phyloP scores from a whole-genome alignment of 2,888 invertebrate species.

The Adelognathus sp. region DNA sequence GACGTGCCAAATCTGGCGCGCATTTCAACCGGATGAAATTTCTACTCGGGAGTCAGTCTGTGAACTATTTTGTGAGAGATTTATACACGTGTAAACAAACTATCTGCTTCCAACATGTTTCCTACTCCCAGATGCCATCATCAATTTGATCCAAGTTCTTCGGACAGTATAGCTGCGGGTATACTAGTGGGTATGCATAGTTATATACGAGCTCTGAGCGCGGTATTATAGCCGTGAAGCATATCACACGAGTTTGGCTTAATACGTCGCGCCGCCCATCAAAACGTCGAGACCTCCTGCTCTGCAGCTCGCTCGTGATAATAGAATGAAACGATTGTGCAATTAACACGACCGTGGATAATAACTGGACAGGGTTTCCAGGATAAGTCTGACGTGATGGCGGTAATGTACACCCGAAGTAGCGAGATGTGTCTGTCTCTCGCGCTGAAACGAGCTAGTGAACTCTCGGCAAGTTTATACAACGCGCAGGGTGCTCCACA shows the following conservation, averaged over 20 bases:
- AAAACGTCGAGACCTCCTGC: constrained; percentile 22
- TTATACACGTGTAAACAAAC: too few relatives aligned
- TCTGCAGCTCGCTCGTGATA: constrained; percentile 43
- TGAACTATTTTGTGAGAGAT: too few relatives aligned
- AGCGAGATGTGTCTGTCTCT: background rate
- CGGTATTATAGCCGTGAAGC: constrained; percentile 3
- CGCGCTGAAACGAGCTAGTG: constrained; percentile 50
- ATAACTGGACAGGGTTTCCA: constrained; percentile 43
- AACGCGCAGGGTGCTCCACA: background rate
- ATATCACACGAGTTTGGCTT: constrained; percentile 26
- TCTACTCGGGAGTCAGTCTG: too few relatives aligned
- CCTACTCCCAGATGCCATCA: too few relatives aligned
- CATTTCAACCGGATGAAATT: too few relatives aligned
- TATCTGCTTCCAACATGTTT: too few relatives aligned
- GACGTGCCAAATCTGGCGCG: too few relatives aligned
- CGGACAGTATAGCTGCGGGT: background rate
- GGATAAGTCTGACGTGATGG: constrained; percentile 42
- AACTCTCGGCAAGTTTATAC: constrained; percentile 38
- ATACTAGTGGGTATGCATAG: constrained; percentile 5
- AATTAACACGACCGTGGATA: constrained; percentile 48
- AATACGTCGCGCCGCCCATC: constrained; percentile 18
- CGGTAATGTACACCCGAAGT: constrained; percentile 38
- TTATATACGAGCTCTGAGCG: constrained; percentile 26
- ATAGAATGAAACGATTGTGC: constrained; percentile 53
- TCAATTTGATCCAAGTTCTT: too few relatives aligned